phyloP scores from a whole-genome alignment of 2,888 invertebrate genomes.

The Polylopha cassiicola region DNA sequence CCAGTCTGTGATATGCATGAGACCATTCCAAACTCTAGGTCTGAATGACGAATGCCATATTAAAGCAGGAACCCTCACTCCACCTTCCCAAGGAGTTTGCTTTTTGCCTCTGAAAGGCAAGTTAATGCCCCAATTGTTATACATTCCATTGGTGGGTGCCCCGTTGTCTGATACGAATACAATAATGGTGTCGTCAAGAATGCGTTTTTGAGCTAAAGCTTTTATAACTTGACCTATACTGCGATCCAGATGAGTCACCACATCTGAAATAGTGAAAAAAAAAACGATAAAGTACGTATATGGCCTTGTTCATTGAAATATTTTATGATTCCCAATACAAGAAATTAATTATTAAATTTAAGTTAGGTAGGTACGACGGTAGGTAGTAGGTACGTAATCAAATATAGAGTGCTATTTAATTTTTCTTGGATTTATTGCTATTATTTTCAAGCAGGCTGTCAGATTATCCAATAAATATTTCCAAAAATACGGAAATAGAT shows the following conservation, averaged over 20 bases:
- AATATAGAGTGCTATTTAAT: too few relatives aligned
- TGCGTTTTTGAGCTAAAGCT: conserved; percentile 80
- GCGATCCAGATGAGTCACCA: conserved; percentile 88
- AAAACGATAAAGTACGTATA: conserved; percentile 5
- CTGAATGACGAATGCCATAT: conserved; percentile 80
- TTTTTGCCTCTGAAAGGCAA: conserved; percentile 89
- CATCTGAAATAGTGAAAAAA: conserved; percentile 45
- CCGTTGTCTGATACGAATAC: conserved; percentile 95
- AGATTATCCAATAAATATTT: too few relatives aligned
- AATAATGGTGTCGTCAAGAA: conserved; percentile 89
- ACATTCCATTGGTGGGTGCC: conserved; percentile 85
- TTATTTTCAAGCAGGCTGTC: too few relatives aligned
- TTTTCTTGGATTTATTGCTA: too few relatives aligned
- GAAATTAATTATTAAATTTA: too few relatives aligned
- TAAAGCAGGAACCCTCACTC: conserved; percentile 84
- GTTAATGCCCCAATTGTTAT: conserved; percentile 86
- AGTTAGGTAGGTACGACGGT: too few relatives aligned
- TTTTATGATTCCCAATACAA: too few relatives aligned
- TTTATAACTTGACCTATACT: conserved; percentile 86
- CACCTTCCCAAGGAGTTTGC: conserved; percentile 90
- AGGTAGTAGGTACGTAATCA: too few relatives aligned
- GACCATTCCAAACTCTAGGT: conserved; percentile 77
- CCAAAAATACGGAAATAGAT: too few relatives aligned
- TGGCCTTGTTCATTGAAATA: conserved; percentile 13
- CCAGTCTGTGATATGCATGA: conserved; percentile 91